A percentile compares a stretch with the other conserved stretches of the same genome.
Conservation (phyloP, 2,797 vertebrate species). For the Sebastes elongatus region DNA sequence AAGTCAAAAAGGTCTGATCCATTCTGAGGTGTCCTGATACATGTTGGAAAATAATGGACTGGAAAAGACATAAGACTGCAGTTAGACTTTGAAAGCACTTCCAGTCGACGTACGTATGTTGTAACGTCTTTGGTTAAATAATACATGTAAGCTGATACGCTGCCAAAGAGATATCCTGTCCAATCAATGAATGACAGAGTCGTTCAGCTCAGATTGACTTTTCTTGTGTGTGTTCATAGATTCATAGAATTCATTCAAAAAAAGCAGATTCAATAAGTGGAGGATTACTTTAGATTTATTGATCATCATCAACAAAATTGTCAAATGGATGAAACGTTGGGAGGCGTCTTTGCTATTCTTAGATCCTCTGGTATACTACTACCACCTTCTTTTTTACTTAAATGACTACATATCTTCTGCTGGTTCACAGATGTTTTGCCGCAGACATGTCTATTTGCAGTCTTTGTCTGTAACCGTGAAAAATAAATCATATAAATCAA, state of each 20-base stretch:
- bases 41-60: neutral
- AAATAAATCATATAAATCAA: too few relatives aligned
- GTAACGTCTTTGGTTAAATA: slow-evolving; percentile 2
- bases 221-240: neutral
- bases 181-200: slow-evolving; percentile 34
- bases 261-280: neutral
- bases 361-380: neutral
- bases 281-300: neutral
- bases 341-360: neutral
- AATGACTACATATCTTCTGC: neutral
- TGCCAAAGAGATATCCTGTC: slow-evolving; percentile 15
- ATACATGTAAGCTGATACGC: neutral
- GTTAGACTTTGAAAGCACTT: slow-evolving; percentile 5
- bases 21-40: too few relatives aligned
- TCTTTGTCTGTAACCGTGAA: too few relatives aligned
- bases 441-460: too few relatives aligned
- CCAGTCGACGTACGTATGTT: neutral
- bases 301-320: too few relatives aligned
- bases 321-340: neutral
- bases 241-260: neutral
- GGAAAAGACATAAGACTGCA: neutral
- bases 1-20: too few relatives aligned
- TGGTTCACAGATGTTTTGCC: neutral
- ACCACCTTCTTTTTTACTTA: neutral
- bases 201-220: slow-evolving; percentile 1